Percentiles rank a stretch among this genome's conserved stretches.
These are phyloP conservation scores for Nerophis lumbriciformis DNA, from an alignment of 2,113 vertebrate species.

Conservation along the genomic window DNA sequence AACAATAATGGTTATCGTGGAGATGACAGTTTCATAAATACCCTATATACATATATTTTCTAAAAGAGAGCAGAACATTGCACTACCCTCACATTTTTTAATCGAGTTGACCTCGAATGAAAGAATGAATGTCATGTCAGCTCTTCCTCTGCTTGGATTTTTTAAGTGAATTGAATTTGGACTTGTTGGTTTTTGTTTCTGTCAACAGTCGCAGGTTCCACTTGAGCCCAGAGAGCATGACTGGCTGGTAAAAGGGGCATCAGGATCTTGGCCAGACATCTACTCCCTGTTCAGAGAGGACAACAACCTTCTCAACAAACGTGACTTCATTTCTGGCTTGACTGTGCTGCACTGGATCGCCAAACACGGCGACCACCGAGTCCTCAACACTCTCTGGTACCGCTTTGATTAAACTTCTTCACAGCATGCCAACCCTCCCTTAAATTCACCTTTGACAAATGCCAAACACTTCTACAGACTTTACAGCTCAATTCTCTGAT, in stretches of 20 bases:
- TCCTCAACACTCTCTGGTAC: conserved; percentile 79
- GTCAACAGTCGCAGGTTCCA: conserved; percentile 63
- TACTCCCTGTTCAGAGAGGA: conserved; percentile 81
- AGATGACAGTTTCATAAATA: no score
- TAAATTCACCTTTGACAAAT: no score
- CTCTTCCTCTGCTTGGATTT: no score
- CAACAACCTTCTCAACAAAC: conserved; percentile 73
- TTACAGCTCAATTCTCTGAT: background rate
- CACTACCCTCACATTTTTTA: background rate
- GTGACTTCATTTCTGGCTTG: conserved; percentile 89
- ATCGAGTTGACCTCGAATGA: background rate
- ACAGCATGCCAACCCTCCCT: no score
- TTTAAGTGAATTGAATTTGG: background rate
- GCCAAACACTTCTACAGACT: background rate
- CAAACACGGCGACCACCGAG: conserved; percentile 81
- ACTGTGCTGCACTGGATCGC: conserved; percentile 92
- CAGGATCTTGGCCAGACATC: conserved; percentile 76
- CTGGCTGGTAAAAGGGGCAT: conserved; percentile 84
- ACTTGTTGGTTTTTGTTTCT: background rate
- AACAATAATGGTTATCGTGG: no score
- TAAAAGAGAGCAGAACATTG: no score
- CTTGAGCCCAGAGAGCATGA: conserved; percentile 79
- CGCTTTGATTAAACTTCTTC: background rate
- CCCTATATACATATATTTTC: no score
- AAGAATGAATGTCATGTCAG: background rate